Evolutionary conservation across 1,140 invertebrate species (phyloP).

Genomic region (Lucilia cuprina): DNA sequence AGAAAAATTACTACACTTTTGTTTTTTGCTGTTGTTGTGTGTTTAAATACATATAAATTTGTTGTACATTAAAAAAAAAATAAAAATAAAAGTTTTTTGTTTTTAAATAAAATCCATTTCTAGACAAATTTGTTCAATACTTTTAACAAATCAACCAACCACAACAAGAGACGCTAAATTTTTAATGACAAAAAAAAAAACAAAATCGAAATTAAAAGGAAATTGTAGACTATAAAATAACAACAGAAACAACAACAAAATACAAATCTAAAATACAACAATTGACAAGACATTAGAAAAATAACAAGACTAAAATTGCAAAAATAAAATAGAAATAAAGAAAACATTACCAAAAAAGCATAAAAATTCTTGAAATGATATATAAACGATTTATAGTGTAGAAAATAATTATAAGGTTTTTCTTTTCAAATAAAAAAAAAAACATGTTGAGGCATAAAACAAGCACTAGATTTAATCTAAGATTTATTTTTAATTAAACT

Average conservation of each 20-base stretch:
- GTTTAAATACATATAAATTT: no score
- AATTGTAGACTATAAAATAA: background rate
- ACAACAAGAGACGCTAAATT: background rate
- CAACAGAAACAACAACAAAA: background rate
- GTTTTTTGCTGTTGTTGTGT: no score
- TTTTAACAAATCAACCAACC: background rate
- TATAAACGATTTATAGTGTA: no score
- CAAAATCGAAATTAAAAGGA: background rate
- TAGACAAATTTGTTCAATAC: no score
- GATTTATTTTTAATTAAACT: no score
- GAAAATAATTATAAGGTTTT: no score
- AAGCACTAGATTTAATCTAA: no score
- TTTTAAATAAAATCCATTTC: no score
- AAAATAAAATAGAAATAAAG: background rate
- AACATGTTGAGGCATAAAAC: no score
- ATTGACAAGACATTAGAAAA: background rate
- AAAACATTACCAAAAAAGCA: background rate
- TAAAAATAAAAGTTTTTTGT: no score
- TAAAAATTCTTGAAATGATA: background rate
- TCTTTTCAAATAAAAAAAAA: no score
- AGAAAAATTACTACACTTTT: background rate
- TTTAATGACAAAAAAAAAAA: background rate
- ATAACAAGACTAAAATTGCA: background rate
- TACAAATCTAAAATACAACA: background rate
- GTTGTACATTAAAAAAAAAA: no score